Percentiles rank a stretch among this genome's conserved stretches.
phyloP scores from a whole-genome alignment of 2,888 invertebrate species.

The Pinctada fucata region DNA sequence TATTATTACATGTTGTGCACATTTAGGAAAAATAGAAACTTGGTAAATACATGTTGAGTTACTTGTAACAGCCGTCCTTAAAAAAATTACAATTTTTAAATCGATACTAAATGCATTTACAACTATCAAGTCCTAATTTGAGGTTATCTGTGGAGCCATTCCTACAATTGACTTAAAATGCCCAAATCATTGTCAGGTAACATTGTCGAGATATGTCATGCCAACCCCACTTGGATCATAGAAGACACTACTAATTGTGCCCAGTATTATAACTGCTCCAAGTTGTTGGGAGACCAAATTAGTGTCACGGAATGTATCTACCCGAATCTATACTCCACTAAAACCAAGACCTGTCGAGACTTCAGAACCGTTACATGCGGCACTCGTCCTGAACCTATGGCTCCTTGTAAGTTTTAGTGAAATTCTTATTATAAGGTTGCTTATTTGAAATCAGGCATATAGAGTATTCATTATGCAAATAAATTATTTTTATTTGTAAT shows the following conservation, averaged over 20 bases:
- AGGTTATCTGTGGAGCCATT: too few relatives aligned
- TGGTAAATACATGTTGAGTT: too few relatives aligned
- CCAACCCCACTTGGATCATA: slow-evolving; percentile 51
- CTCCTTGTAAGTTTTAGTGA: slow-evolving; percentile 51
- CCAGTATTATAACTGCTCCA: slow-evolving; percentile 61
- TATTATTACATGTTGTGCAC: too few relatives aligned
- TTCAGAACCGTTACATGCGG: slow-evolving; percentile 53
- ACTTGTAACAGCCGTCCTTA: too few relatives aligned
- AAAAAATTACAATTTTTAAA: too few relatives aligned
- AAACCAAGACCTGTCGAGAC: slow-evolving; percentile 41
- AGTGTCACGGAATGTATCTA: slow-evolving; percentile 48
- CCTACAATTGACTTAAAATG: too few relatives aligned
- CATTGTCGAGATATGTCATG: slow-evolving; percentile 50
- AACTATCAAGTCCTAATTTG: too few relatives aligned
- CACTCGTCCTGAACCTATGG: slow-evolving; percentile 47
- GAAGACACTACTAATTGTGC: slow-evolving; percentile 62
- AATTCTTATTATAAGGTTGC: background rate
- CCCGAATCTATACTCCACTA: slow-evolving; percentile 52
- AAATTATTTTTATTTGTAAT: too few relatives aligned
- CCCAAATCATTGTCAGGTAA: slow-evolving; percentile 45
- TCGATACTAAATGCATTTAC: too few relatives aligned
- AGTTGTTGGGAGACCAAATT: slow-evolving; percentile 18
- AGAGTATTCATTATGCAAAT: too few relatives aligned
- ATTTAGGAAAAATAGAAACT: too few relatives aligned
- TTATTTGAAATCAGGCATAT: too few relatives aligned